Evolutionary conservation across 2,113 vertebrate species (phyloP).

Genomic region (Anthoscopus minutus): DNA sequence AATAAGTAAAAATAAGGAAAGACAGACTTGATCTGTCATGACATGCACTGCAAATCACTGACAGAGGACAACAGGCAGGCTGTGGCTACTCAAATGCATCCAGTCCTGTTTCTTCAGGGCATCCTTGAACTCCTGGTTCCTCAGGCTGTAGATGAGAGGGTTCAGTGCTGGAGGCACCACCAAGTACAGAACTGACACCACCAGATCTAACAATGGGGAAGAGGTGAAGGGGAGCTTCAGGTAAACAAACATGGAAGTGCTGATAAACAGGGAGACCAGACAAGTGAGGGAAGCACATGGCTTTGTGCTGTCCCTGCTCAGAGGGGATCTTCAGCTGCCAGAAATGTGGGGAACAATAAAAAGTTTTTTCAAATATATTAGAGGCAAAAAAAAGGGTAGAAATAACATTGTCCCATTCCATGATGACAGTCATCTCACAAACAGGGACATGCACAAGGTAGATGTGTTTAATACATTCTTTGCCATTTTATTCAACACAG

Average conservation of each 20-base stretch:
- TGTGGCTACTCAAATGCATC: not conserved
- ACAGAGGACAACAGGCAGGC: not conserved
- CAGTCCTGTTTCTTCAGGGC: not conserved
- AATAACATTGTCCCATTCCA: not conserved
- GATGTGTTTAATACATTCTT: not conserved
- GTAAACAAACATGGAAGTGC: not conserved
- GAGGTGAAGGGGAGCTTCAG: not conserved
- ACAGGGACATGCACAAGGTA: not conserved
- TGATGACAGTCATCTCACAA: not conserved
- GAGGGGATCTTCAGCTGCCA: not conserved
- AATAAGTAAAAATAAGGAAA: too few species aligned
- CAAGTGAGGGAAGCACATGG: not conserved
- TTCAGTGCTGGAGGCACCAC: not conserved
- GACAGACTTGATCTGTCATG: not conserved
- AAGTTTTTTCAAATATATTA: not conserved
- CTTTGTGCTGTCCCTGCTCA: not conserved
- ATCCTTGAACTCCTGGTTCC: not conserved
- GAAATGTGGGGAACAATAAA: not conserved
- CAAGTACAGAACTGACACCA: not conserved
- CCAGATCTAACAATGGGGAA: not conserved
- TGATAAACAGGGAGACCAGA: not conserved
- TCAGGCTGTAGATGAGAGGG: not conserved
- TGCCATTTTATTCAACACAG: not conserved
- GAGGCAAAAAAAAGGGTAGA: not conserved
- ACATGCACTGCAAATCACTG: not conserved